Evolutionary conservation across 2,797 vertebrate genomes (phyloP).

Genomic region (Delichon dasypus): DNA sequence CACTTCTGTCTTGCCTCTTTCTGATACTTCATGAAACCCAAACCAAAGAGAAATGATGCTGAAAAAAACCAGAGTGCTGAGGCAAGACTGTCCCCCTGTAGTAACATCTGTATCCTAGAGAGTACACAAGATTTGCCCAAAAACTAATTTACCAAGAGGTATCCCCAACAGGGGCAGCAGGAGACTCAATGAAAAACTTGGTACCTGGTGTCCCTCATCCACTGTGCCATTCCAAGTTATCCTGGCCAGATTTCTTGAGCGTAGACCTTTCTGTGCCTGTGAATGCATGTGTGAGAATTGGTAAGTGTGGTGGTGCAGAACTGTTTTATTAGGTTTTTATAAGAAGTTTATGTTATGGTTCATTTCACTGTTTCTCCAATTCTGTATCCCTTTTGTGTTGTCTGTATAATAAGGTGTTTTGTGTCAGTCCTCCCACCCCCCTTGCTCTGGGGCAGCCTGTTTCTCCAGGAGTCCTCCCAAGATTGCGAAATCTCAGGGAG

Average conservation of each 20-base stretch:
- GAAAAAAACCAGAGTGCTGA: neutral
- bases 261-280: rapidly evolving
- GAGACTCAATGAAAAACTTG: neutral
- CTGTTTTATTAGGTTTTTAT: too few relatives aligned
- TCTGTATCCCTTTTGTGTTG: too few relatives aligned
- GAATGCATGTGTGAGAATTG: neutral
- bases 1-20: neutral
- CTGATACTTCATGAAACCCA: neutral
- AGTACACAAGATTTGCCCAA: neutral
- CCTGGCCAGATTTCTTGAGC: neutral
- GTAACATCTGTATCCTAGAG: neutral
- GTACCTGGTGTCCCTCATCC: neutral
- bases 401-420: too few relatives aligned
- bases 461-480: too few relatives aligned
- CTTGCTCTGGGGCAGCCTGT: too few relatives aligned
- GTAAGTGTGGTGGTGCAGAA: too few relatives aligned
- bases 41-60: neutral
- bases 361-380: too few relatives aligned
- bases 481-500: too few relatives aligned
- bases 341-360: too few relatives aligned
- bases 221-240: neutral
- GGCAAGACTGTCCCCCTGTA: neutral
- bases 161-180: neutral
- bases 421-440: too few relatives aligned
- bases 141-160: neutral